phyloP scores from a whole-genome alignment of 2,797 vertebrate genomes.

The Neomorphus geoffroyi region DNA sequence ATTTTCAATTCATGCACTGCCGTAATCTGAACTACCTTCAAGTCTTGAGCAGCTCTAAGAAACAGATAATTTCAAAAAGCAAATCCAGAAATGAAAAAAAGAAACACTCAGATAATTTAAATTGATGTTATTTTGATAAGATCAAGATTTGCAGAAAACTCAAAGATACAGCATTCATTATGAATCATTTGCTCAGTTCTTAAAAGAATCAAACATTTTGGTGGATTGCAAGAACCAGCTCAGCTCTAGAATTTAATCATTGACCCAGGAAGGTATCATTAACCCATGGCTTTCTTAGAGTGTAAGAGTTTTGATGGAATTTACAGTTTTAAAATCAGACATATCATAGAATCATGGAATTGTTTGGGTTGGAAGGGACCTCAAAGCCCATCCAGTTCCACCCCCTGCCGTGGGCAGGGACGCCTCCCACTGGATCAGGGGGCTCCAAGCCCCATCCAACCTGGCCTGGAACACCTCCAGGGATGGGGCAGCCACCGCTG shows the following conservation, averaged over 20 bases:
- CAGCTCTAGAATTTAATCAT: neutral
- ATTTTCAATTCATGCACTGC: neutral
- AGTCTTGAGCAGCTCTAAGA: neutral
- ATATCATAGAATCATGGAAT: too few relatives aligned
- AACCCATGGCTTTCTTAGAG: neutral
- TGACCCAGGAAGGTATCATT: neutral
- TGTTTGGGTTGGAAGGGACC: too few relatives aligned
- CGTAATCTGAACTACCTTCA: neutral
- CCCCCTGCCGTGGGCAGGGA: too few relatives aligned
- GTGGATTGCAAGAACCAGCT: neutral
- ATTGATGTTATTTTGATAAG: neutral
- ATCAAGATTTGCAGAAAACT: neutral
- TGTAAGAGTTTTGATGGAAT: neutral
- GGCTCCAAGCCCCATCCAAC: too few relatives aligned
- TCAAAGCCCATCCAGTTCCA: too few relatives aligned
- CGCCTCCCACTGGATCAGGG: too few relatives aligned
- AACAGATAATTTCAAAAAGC: neutral
- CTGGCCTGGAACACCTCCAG: too few relatives aligned
- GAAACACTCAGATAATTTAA: neutral
- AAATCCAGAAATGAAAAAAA: neutral
- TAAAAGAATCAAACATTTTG: neutral
- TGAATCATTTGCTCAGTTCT: neutral
- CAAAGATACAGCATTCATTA: neutral
- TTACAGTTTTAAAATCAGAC: neutral
- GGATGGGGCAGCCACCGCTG: too few relatives aligned